Evolutionary conservation across 2,888 invertebrate genomes (phyloP), one percentile per base, ranked within the genome.

Genomic region (Chymomyza caudatula): DNA sequence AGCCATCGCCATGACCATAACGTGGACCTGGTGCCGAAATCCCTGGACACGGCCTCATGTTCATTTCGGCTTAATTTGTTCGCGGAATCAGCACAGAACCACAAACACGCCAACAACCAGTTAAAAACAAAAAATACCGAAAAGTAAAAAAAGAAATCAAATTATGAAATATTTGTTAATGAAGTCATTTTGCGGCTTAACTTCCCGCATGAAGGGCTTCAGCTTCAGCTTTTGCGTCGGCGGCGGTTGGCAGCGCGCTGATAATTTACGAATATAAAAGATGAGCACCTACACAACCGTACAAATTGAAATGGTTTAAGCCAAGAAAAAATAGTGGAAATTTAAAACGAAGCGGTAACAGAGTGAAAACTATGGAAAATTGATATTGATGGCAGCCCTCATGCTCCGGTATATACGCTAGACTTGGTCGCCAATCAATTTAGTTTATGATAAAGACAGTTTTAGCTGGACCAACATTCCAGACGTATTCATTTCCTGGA

Each of bases 111-210:
- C 49, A 51, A 19, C 59, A 60, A 52, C 42, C 23, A 52, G 23
- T 19, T 22, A 20, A 56, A 37, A 37, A 43, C 3, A 56, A 52
- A 22, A 52, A 52, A 23, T 52, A 6, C 20, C 52, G 20, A 54
- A 37, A 44, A 62, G 52, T 55, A 62, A 51, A 57, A 43, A 57
- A 55, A 49, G 11, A 23, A 29, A 52, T 44, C 25, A 22, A 78
- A 71, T 74, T 71, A 73, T 83, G 77, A 84, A 82, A 78, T 76
- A 79, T 74, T 72, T 73, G 68, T 83, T 83, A 81, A 81, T 81
- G 80, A 81, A 81, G 81, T 80, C 81, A 83, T 81, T 81, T 81
- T 69, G 76, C 74, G 83, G 83, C 83, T 83, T 68, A 80, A 75
- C 78, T 42, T 60, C 56, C 67, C 62, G 68, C 67, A 60, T 63